Evolutionary conservation across 2,113 vertebrate genomes (phyloP), one percentile per base, ranked within the genome.

Genomic region (Piprites chloris): DNA sequence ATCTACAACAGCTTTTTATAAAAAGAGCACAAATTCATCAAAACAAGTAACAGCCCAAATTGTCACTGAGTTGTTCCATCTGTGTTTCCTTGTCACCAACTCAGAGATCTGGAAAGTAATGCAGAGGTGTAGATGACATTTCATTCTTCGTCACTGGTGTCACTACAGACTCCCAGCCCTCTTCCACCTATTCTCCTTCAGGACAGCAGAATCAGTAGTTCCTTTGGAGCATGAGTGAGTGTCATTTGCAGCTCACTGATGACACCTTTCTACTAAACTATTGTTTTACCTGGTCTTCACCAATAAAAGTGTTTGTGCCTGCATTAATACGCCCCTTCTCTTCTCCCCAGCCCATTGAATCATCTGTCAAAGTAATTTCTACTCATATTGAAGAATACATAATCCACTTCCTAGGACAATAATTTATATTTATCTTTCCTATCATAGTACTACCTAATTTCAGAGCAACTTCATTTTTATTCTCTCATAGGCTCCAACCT

Each of bases 1-100:
- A 88, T 46, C 21, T 79, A 13, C 67, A 92, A 68, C 37, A 82
- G 49, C 56, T 80, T 86, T 93, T 87, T 75, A 39, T 55, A 55
- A 93, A 95, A 92, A 90, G 49, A 89, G 58, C 22, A 78, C 32
- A 75, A 77, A 95, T 90, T 80, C 37, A 47, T 91, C 71, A 72
- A 90, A 94, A 94, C 67, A 83, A 92, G 11, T 46, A 95, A 62
- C 76, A 93, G 42, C 33, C 53, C 24, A 89, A 90, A 79, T 11
- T 74, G 58, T 50, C 62, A 47, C 35, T 81, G 47, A 93, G 84
- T 61, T 66, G 18, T 50, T 91, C 61, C 24, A 26, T 87, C 56
- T 84, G 14, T 81, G n/a, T 76, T 91, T 92, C 32, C 9, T 66
- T 90, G 53, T 42, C 63, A 72, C 20, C 13, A 65, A 33, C 44